These are phyloP conservation scores for Helicoverpa armigera DNA, from an alignment of 1,140 invertebrate genomes.

Conservation along the genomic window DNA sequence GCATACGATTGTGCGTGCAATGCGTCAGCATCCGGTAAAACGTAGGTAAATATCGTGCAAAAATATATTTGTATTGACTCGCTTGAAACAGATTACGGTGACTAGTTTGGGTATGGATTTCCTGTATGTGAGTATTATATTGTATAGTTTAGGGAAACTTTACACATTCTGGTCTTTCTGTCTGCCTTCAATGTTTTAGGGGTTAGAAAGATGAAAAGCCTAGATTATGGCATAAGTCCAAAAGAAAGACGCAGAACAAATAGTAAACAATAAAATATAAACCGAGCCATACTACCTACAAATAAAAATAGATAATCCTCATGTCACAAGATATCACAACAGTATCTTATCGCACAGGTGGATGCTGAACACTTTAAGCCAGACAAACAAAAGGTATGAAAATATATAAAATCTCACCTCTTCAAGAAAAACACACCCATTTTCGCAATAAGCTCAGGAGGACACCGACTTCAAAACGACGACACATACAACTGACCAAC, in stretches of 20 bases:
- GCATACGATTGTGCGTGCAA: too few relatives aligned
- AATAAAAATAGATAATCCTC: not conserved
- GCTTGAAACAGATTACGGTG: too few relatives aligned
- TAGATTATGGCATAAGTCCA: too few relatives aligned
- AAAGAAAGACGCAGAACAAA: not conserved
- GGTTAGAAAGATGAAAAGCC: too few relatives aligned
- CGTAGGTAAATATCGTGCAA: too few relatives aligned
- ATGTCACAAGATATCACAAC: not conserved
- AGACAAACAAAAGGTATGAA: not conserved
- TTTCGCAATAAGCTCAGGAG: slow-evolving; percentile 49
- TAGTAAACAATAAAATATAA: not conserved
- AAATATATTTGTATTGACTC: too few relatives aligned
- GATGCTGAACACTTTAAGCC: not conserved
- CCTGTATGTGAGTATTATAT: too few relatives aligned
- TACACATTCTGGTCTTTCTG: too few relatives aligned
- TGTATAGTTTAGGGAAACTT: too few relatives aligned
- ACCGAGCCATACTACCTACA: not conserved
- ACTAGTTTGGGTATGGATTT: too few relatives aligned
- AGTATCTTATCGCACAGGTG: not conserved
- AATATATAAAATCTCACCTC: slow-evolving; percentile 60
- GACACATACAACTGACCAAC: slow-evolving; percentile 66
- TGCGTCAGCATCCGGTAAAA: too few relatives aligned
- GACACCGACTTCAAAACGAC: slow-evolving; percentile 52
- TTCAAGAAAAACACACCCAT: slow-evolving; percentile 73
- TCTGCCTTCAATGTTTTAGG: too few relatives aligned